Percentiles rank a stretch among this genome's conserved stretches.
phyloP scores from a whole-genome alignment of 2,888 invertebrate genomes.

The Agrotis exclamationis region DNA sequence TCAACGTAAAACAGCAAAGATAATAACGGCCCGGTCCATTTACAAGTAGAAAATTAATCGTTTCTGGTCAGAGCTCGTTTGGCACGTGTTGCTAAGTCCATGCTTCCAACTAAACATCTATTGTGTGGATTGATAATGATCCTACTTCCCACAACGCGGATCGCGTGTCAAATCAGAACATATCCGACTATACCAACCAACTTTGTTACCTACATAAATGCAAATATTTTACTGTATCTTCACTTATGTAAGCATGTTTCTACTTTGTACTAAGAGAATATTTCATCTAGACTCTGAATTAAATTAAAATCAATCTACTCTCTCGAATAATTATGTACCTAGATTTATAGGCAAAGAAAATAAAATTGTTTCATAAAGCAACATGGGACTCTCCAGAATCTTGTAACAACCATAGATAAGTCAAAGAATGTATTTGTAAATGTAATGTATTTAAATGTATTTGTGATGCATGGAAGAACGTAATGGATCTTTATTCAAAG shows the following conservation, averaged over 20 bases:
- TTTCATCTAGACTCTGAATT: too few species aligned
- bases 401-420: background rate
- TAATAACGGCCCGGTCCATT: conserved; percentile 62
- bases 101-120: conserved; percentile 71
- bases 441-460: background rate
- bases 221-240: conserved; percentile 4
- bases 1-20: conserved; percentile 54
- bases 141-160: conserved; percentile 67
- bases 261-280: too few species aligned
- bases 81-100: conserved; percentile 55
- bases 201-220: conserved; percentile 5
- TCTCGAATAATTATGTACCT: too few species aligned
- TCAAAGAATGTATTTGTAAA: too few species aligned
- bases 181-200: conserved; percentile 14
- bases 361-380: background rate
- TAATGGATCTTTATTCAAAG: background rate
- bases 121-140: conserved; percentile 70
- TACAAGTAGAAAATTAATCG: conserved; percentile 69
- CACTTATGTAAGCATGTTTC: background rate
- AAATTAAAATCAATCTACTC: too few species aligned
- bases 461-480: background rate
- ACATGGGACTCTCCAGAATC: background rate
- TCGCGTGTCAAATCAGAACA: conserved; percentile 71
- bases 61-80: conserved; percentile 66
- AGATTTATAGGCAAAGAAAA: background rate